Evolutionary conservation across 2,113 vertebrate genomes (phyloP), one percentile per base, ranked within the genome.

Genomic region (Coryphaenoides rupestris): DNA sequence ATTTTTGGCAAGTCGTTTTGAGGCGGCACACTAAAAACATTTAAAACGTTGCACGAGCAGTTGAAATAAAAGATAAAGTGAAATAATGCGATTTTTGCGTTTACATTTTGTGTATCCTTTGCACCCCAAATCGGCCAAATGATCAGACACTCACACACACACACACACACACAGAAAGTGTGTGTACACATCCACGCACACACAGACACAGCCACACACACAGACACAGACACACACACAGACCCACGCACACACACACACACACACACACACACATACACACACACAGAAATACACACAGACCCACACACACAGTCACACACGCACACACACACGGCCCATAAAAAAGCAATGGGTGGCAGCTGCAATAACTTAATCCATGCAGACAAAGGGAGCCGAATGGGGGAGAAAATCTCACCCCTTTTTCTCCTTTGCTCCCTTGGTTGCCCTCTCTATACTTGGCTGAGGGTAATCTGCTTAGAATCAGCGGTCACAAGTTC

Each of bases 311-410:
- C n/a, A n/a, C n/a, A n/a, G n/a, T n/a, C n/a, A n/a, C n/a, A n/a
- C n/a, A n/a, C n/a, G n/a, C 54, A 55, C 54, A 55, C 19, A 76
- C 80, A 79, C 80, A 84, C 66, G 76, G 83, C 81, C 85, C 86
- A 82, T 85, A 83, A 86, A 86, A 40, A 86, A 78, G 79, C 78
- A n/a, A 82, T 83, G 86, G 87, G 85, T 86, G 87, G 85, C 87
- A 87, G 86, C 88, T 87, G 83, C 79, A 83, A 74, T 77, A 88
- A 88, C 83, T 83, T 88, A 90, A 90, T 89, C 87, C 87, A 78
- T 75, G 80, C 78, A 81, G 83, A 89, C 88, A 87, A 88, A 87
- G 85, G 76, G 69, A 81, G 71, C 72, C 70, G 73, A 87, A 83
- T 61, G 82, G 77, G 81, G 78, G 82, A 80, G 78, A 86, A 86